Base-by-base conservation (phyloP, 2,888 invertebrate genomes). In the Leptinotarsa rubiginosa region DNA sequence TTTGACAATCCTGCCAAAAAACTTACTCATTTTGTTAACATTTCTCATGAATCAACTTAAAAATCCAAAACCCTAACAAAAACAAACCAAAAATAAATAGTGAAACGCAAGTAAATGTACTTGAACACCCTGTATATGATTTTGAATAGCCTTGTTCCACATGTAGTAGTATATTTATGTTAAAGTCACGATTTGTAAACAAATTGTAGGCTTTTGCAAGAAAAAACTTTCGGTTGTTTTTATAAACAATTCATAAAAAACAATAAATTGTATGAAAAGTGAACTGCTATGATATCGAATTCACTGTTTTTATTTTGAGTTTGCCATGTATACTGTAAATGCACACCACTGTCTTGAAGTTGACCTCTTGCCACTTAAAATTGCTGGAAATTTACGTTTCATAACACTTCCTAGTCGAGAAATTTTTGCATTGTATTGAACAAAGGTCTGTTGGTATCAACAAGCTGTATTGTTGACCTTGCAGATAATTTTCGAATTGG, bases 61-160 rank as follows among this genome's bases (percentile, higher is more conserved):
- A 50, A 54, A 47, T n/a, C 22, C n/a, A 68, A 31, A 54, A 41
- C 15, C 56, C 56, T 47, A 69, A 69, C 69, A 56, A 56, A 68
- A 68, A 69, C 69, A 69, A 69, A 69, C 56, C 54, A 69, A 69
- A 69, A 69, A 69, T 69, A 69, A 69, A 69, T 69, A 69, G 69
- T 69, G 69, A 69, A 69, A 69, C 12, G 56, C 56, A 56, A 56
- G 56, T 56, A 22, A 69, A 41, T 20, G 47, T 56, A 47, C 56
- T 69, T 52, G 69, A 69, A 56, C 69, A 69, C 69, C 69, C 69
- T 69, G 69, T 69, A 69, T 69, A 69, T 69, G 69, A 69, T 56
- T 59, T 69, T 56, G 20, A 56, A 56, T 68, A 69, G 52, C 69
- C 69, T 69, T 56, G 69, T 59, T 47, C 69, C 52, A 69, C 49